These are phyloP conservation scores for Pediacus dermestoides DNA, from an alignment of 2,888 invertebrate species.

Conservation along the genomic window DNA sequence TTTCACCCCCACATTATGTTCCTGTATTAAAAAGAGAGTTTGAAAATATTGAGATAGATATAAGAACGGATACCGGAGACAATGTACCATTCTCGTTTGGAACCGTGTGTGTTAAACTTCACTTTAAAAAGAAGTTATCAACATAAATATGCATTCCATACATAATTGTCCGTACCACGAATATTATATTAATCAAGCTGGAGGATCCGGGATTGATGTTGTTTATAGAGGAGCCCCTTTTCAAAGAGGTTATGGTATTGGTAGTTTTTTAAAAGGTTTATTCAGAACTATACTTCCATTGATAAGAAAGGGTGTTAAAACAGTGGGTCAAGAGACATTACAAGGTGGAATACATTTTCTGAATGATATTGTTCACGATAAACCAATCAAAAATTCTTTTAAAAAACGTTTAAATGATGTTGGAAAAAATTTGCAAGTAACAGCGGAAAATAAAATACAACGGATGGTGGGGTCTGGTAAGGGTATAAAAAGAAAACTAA, in stretches of 20 bases:
- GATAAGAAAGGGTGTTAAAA: background rate
- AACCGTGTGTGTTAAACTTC: background rate
- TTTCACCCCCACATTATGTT: too few relatives aligned
- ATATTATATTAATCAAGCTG: background rate
- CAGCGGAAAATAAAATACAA: background rate
- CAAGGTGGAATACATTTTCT: too few relatives aligned
- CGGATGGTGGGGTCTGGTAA: background rate
- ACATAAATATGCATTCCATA: background rate
- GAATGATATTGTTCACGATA: background rate
- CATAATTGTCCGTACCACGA: background rate
- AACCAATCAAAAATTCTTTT: background rate
- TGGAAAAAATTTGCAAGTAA: too few relatives aligned
- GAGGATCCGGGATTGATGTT: background rate
- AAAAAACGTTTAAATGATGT: background rate
- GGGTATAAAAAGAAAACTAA: background rate
- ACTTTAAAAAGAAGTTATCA: background rate
- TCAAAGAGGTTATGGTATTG: constrained; percentile 3
- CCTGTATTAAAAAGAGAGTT: too few relatives aligned
- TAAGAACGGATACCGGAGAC: too few relatives aligned
- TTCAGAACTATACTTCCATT: background rate
- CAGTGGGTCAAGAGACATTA: too few relatives aligned
- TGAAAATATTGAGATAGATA: too few relatives aligned
- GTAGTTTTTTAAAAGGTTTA: constrained; percentile 1
- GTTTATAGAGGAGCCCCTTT: background rate
- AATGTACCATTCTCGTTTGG: too few relatives aligned